These are phyloP conservation scores for Eulimnadia texana DNA, from an alignment of 1,140 invertebrate genomes.

Conservation along the genomic window DNA sequence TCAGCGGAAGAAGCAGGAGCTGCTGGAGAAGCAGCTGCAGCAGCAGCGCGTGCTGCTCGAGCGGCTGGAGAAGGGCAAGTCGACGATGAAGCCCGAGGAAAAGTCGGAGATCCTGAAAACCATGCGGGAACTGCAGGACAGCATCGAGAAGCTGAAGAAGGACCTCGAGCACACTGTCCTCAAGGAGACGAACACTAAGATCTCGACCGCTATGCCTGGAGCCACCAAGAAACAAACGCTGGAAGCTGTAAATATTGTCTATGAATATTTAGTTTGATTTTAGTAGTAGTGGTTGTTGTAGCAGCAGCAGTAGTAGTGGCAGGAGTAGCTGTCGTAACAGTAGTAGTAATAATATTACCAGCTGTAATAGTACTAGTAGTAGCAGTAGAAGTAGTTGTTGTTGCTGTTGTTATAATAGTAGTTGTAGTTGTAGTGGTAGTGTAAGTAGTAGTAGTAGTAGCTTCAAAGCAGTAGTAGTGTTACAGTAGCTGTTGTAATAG, in stretches of 20 bases:
- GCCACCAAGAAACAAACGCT: slow-evolving; percentile 7
- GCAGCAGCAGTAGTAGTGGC: too few relatives aligned
- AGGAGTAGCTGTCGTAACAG: too few relatives aligned
- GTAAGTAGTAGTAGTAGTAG: too few relatives aligned
- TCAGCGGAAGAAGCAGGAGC: slow-evolving; percentile 55
- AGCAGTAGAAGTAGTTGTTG: too few relatives aligned
- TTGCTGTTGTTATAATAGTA: too few relatives aligned
- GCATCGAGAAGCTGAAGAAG: slow-evolving; percentile 56
- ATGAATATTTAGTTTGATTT: slow-evolving; percentile 9
- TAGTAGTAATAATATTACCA: too few relatives aligned
- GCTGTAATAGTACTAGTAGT: too few relatives aligned
- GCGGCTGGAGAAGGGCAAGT: slow-evolving; percentile 49
- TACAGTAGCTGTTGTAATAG: too few relatives aligned
- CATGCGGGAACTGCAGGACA: slow-evolving; percentile 55
- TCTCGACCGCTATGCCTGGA: not conserved
- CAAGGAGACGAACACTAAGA: not conserved
- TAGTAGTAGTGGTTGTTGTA: too few relatives aligned
- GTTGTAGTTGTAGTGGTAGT: too few relatives aligned
- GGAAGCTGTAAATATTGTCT: slow-evolving; percentile 9
- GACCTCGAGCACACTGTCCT: slow-evolving; percentile 34
- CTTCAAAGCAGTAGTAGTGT: too few relatives aligned
- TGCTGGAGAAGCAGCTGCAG: slow-evolving; percentile 59
- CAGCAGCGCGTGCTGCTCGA: slow-evolving; percentile 60
- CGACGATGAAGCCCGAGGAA: slow-evolving; percentile 39
- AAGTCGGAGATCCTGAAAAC: slow-evolving; percentile 50